Conservation (phyloP, 2,888 invertebrate genomes). For the Eristalis tenax region DNA sequence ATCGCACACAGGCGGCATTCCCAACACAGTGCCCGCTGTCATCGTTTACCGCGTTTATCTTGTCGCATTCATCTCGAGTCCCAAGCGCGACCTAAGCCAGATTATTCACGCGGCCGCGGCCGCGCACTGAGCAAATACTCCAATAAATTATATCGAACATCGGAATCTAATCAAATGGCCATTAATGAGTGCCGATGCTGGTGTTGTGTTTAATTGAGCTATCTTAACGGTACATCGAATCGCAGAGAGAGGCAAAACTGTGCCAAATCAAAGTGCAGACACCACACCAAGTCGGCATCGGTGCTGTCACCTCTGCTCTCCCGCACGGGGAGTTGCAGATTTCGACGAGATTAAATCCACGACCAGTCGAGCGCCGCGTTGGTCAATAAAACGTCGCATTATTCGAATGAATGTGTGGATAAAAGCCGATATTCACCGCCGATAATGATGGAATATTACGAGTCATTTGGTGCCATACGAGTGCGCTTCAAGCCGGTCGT, state of each 20-base stretch:
- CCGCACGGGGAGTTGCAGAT: not conserved
- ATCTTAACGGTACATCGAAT: slow-evolving; percentile 40
- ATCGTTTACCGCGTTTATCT: slow-evolving; percentile 45
- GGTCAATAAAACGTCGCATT: slow-evolving; percentile 63
- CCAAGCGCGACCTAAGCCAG: slow-evolving; percentile 28
- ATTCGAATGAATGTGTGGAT: slow-evolving; percentile 52
- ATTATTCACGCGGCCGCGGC: slow-evolving; percentile 1
- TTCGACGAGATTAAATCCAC: not conserved
- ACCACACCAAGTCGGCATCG: not conserved
- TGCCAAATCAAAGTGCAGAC: not conserved
- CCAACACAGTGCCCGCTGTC: slow-evolving; percentile 35
- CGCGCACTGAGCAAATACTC: not conserved
- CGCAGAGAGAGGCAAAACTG: slow-evolving; percentile 7
- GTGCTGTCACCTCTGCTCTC: slow-evolving; percentile 14
- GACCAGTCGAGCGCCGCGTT: slow-evolving; percentile 9
- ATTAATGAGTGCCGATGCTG: slow-evolving; percentile 17
- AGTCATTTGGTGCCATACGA: slow-evolving; percentile 43
- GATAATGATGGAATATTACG: slow-evolving; percentile 48
- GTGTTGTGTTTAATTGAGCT: slow-evolving; percentile 50
- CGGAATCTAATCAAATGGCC: slow-evolving; percentile 39
- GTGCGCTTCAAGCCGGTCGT: not conserved
- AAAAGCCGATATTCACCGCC: slow-evolving; percentile 46
- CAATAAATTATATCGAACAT: slow-evolving; percentile 59
- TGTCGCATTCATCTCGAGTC: slow-evolving; percentile 25
- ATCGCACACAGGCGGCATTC: not conserved